phyloP scores from a whole-genome alignment of 1,140 invertebrate species.

The Rhizoglyphus robini region DNA sequence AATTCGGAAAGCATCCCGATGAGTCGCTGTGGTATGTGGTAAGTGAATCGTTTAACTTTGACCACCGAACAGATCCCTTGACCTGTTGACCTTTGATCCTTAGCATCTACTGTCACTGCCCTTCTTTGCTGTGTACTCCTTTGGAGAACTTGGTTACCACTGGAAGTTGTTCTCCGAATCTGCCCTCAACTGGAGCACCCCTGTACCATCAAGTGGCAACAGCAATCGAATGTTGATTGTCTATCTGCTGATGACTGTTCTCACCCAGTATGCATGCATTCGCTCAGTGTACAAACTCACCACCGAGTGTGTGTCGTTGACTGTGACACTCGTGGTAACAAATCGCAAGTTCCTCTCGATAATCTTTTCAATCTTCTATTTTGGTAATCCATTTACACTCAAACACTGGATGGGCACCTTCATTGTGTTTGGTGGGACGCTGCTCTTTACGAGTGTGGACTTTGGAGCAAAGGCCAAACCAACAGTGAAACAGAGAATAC shows the following conservation, averaged over 20 bases:
- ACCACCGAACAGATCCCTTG: background rate
- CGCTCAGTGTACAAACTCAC: slow-evolving; percentile 85
- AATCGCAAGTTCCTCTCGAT: slow-evolving; percentile 87
- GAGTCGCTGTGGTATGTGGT: slow-evolving; percentile 88
- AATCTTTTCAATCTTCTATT: slow-evolving; percentile 88
- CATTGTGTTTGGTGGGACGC: slow-evolving; percentile 78
- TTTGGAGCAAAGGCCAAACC: too few relatives aligned
- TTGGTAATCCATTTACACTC: slow-evolving; percentile 80
- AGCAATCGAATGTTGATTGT: slow-evolving; percentile 27
- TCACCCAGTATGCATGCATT: slow-evolving; percentile 88
- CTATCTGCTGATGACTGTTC: slow-evolving; percentile 67
- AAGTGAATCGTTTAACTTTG: slow-evolving; percentile 26
- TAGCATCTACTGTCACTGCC: background rate
- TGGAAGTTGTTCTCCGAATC: slow-evolving; percentile 69
- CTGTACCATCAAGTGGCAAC: slow-evolving; percentile 22
- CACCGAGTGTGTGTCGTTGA: slow-evolving; percentile 80
- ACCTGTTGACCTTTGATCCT: background rate
- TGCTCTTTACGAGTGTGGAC: background rate
- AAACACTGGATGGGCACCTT: slow-evolving; percentile 83
- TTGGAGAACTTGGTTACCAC: slow-evolving; percentile 59
- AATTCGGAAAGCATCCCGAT: slow-evolving; percentile 80
- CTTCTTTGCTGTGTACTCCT: slow-evolving; percentile 21
- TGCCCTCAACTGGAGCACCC: slow-evolving; percentile 51
- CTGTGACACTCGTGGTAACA: slow-evolving; percentile 89
- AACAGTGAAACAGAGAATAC: too few relatives aligned